phyloP scores from a whole-genome alignment of 1,140 invertebrate species.

The Saccostrea glomerata region DNA sequence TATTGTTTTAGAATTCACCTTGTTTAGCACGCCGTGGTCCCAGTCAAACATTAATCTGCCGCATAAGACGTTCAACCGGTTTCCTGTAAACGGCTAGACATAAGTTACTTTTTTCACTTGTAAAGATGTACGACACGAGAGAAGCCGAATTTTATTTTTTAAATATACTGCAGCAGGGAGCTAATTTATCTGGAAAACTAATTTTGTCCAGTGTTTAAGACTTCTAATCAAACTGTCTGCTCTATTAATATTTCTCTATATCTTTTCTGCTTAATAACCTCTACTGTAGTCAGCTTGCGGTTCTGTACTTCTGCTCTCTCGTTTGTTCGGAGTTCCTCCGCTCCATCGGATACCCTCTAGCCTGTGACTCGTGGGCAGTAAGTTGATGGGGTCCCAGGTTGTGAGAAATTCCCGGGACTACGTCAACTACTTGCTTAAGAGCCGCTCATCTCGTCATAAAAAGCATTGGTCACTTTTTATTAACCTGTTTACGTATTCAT shows the following conservation, averaged over 20 bases:
- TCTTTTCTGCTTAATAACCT: slow-evolving; percentile 24
- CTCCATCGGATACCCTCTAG: neutral
- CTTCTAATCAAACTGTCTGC: slow-evolving; percentile 27
- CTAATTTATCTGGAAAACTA: neutral
- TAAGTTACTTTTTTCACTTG: slow-evolving; percentile 22
- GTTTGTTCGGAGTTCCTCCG: neutral
- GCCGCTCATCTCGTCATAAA: slow-evolving; percentile 47
- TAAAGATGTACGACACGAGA: neutral
- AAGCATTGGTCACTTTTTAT: slow-evolving; percentile 42
- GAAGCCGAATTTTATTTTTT: neutral
- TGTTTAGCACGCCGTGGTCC: slow-evolving; percentile 24
- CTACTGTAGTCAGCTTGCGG: slow-evolving; percentile 13
- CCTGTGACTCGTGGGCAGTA: slow-evolving; percentile 65
- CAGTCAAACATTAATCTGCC: slow-evolving; percentile 11
- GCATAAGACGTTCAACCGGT: neutral
- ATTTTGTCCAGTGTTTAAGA: slow-evolving; percentile 2
- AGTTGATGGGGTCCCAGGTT: slow-evolving; percentile 76
- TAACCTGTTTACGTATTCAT: slow-evolving; percentile 40
- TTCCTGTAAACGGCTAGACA: neutral
- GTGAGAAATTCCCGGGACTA: slow-evolving; percentile 70
- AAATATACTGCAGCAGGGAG: neutral
- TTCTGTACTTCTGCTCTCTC: slow-evolving; percentile 4
- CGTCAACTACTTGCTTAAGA: slow-evolving; percentile 72
- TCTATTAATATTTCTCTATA: slow-evolving; percentile 37
- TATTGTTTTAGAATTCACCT: slow-evolving; percentile 26